Conservation (phyloP, 1,140 invertebrate genomes). For the Cydia splendana region DNA sequence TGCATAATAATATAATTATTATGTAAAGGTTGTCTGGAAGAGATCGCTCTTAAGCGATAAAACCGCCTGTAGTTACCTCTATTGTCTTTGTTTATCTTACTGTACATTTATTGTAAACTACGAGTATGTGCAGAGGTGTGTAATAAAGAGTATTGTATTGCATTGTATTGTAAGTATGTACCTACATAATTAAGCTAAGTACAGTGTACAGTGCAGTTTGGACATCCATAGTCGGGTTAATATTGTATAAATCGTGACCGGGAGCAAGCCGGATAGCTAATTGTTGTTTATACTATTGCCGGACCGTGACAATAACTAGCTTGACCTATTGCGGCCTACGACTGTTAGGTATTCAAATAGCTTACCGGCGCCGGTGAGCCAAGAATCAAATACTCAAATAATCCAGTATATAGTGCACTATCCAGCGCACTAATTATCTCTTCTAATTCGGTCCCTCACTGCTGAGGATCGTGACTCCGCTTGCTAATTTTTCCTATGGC, state of each 20-base stretch:
- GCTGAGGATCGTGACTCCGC: too few species aligned
- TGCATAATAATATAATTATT: too few species aligned
- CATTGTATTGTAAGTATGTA: too few species aligned
- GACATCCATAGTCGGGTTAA: not conserved
- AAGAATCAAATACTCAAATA: not conserved
- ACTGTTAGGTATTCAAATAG: not conserved
- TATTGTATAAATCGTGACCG: constrained; percentile 1
- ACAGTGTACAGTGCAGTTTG: not conserved
- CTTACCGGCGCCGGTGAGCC: not conserved
- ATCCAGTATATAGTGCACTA: not conserved
- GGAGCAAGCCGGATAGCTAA: constrained; percentile 21
- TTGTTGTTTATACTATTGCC: constrained; percentile 15
- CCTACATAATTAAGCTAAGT: not conserved
- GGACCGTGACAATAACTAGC: constrained; percentile 17
- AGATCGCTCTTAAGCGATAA: too few species aligned
- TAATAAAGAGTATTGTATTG: too few species aligned
- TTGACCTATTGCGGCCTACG: constrained; percentile 8
- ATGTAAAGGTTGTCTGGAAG: too few species aligned
- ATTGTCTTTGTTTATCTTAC: too few species aligned
- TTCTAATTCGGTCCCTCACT: too few species aligned
- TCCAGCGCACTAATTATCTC: not conserved
- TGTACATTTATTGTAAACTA: too few species aligned
- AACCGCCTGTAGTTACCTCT: too few species aligned
- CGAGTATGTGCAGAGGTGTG: too few species aligned
- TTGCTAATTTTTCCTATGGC: too few species aligned